A percentile compares a stretch with the other conserved stretches of the same genome.
Evolutionary conservation across 2,113 vertebrate species (phyloP).

Genomic region (Clarias magur): DNA sequence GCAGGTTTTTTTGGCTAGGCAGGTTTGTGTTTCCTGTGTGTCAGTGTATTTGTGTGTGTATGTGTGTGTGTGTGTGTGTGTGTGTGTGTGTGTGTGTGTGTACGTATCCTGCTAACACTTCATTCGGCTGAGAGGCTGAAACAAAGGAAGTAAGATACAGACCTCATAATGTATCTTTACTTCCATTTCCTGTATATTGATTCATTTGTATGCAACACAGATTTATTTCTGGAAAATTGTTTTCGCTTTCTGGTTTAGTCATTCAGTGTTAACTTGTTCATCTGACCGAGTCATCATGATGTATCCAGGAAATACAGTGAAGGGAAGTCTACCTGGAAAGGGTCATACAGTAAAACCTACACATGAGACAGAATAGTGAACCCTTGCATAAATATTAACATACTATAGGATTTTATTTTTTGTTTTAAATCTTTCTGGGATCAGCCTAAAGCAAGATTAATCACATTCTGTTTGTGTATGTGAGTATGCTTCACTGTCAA

Average conservation of each 20-base stretch:
- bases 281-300: slow-evolving; percentile 26
- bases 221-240: background rate
- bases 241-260: background rate
- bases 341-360: slow-evolving; percentile 4
- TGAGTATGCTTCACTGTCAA: slow-evolving; percentile 3
- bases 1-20: too few species aligned
- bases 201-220: background rate
- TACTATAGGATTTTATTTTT: background rate
- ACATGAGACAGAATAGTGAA: background rate
- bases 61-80: too few species aligned
- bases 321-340: background rate
- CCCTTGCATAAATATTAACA: background rate
- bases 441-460: background rate
- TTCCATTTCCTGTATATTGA: background rate
- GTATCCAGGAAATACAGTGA: background rate
- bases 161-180: background rate
- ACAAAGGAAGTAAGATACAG: too few species aligned
- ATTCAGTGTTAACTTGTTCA: slow-evolving; percentile 11
- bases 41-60: too few species aligned
- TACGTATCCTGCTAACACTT: too few species aligned
- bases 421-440: background rate
- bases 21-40: too few species aligned
- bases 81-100: too few species aligned
- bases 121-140: too few species aligned
- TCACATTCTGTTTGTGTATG: slow-evolving; percentile 3